Conservation (phyloP, 2,888 invertebrate species). For the Tridacna gigas region DNA sequence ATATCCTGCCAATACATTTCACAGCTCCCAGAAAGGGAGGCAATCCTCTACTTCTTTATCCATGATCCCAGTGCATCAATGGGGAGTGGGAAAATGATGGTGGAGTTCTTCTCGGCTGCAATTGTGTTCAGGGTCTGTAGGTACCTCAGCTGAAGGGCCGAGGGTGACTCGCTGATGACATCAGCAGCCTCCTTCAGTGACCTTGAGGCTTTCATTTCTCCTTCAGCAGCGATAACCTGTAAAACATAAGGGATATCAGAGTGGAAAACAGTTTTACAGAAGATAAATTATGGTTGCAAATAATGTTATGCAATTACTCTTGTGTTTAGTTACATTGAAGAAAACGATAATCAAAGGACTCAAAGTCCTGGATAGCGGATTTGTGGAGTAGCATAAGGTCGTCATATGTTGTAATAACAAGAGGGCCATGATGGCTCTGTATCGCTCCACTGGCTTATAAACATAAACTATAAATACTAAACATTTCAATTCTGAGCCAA, state of each 20-base stretch:
- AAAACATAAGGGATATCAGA: neutral
- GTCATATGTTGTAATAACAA: too few relatives aligned
- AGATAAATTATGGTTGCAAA: neutral
- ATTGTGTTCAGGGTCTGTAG: constrained; percentile 83
- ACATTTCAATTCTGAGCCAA: too few relatives aligned
- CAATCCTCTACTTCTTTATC: constrained; percentile 6
- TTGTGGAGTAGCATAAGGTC: too few relatives aligned
- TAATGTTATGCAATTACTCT: neutral
- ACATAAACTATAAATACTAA: too few relatives aligned
- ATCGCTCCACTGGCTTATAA: too few relatives aligned
- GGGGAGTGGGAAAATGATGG: constrained; percentile 83
- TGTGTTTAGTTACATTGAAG: neutral
- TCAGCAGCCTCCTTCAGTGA: constrained; percentile 94
- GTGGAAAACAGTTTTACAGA: neutral
- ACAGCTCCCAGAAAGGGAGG: too few relatives aligned
- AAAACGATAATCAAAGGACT: too few relatives aligned
- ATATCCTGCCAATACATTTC: too few relatives aligned
- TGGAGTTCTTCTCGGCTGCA: constrained; percentile 83
- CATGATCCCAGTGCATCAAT: constrained; percentile 65
- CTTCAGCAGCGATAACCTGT: constrained; percentile 86
- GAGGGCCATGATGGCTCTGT: too few relatives aligned
- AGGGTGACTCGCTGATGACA: constrained; percentile 92
- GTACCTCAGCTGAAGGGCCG: constrained; percentile 89
- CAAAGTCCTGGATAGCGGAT: too few relatives aligned
- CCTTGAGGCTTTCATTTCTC: constrained; percentile 88